phyloP scores from a whole-genome alignment of 2,797 vertebrate species.

The Squalus acanthias region DNA sequence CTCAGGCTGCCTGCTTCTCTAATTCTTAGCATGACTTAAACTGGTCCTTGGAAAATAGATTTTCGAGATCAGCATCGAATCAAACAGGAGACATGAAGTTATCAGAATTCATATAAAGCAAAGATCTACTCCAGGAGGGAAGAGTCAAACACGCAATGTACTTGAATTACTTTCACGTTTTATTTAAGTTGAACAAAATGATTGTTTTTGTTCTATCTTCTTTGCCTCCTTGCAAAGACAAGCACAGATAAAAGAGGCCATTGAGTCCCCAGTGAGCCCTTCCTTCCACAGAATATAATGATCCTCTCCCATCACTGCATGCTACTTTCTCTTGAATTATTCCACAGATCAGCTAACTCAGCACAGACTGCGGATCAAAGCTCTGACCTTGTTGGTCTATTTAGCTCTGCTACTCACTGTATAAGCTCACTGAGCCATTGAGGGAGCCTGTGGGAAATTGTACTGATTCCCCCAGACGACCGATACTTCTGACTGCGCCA shows the following conservation, averaged over 20 bases:
- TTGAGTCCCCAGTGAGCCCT: conserved; percentile 21
- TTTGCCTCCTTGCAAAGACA: neutral
- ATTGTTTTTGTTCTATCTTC: conserved; percentile 5
- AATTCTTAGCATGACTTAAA: neutral
- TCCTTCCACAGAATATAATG: neutral
- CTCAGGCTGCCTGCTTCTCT: neutral
- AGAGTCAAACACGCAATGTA: neutral
- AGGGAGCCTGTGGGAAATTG: neutral
- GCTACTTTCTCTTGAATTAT: neutral
- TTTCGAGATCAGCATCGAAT: neutral
- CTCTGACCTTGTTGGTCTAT: conserved; percentile 22
- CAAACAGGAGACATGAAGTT: neutral
- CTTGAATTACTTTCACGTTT: conserved; percentile 15
- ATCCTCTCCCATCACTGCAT: neutral
- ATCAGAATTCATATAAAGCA: conserved; percentile 14
- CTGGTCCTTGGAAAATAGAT: neutral
- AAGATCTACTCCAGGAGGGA: neutral
- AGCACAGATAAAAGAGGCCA: neutral
- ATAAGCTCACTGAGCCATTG: conserved; percentile 13
- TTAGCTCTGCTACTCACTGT: neutral
- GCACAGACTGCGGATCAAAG: neutral
- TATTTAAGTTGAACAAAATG: conserved; percentile 31
- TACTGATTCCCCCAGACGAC: neutral
- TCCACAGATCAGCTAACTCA: neutral
- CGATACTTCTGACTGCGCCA: neutral